These are phyloP conservation scores for Picathartes gymnocephalus DNA, from an alignment of 2,113 vertebrate species.

Conservation along the genomic window DNA sequence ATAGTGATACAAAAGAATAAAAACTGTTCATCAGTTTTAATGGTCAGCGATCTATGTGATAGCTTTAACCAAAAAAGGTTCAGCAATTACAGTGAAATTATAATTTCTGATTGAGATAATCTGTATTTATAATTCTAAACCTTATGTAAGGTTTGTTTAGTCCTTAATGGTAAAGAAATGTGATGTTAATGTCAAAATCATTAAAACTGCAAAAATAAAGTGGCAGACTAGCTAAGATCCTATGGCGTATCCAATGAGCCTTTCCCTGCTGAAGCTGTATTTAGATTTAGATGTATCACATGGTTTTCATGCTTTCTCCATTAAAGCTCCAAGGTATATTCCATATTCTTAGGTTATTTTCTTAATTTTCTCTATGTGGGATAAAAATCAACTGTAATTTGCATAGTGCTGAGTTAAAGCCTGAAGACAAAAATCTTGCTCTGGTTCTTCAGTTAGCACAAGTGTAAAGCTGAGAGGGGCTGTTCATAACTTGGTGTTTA, in stretches of 20 bases:
- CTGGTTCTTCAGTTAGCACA: neutral
- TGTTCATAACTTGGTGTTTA: fast-evolving
- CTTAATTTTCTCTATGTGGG: neutral
- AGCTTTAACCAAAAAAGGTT: neutral
- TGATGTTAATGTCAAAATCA: neutral
- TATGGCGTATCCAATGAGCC: neutral
- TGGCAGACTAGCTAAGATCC: neutral
- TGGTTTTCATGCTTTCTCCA: neutral
- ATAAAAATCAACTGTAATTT: neutral
- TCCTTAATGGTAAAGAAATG: neutral
- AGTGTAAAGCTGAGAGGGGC: neutral
- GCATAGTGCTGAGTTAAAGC: neutral
- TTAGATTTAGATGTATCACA: neutral
- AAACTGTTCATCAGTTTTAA: neutral
- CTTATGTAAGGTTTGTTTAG: neutral
- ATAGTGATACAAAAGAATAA: neutral
- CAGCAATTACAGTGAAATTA: neutral
- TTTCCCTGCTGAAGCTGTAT: neutral
- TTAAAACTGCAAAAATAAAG: neutral
- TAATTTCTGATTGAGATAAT: neutral
- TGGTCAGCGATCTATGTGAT: neutral
- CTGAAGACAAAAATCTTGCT: neutral
- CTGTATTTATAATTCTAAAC: neutral
- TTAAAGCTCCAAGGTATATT: neutral
- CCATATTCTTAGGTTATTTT: neutral